Base-by-base conservation (phyloP, 1,140 invertebrate genomes). In the Chrysomallon squamiferum region DNA sequence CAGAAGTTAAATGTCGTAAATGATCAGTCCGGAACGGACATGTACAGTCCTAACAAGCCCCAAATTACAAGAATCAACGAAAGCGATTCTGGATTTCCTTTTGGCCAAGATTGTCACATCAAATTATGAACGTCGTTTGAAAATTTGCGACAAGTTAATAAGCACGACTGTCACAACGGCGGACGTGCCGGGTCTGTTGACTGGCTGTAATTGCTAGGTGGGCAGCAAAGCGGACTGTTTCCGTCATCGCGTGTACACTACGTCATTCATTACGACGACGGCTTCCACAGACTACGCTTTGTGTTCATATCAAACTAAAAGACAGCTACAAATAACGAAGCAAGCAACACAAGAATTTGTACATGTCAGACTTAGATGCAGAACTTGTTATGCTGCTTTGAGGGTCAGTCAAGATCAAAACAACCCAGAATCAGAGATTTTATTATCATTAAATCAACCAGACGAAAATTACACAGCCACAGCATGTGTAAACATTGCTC, bases 141-240 rank as follows among this genome's bases (percentile, higher is more conserved):
- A 54, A 54, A 54, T 54, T 54, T 54, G 50, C 29, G 50, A 54
- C 50, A 54, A 54, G 29, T 27, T 54, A 54, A 54, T 54, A 30
- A 30, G 50, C 22, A 15, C 25, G 13, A 13, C 50, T 54, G 50
- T 27, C 50, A 54, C 15, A 27, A 15, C 25, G 22, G 50, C 15
- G 50, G 29, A 25, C 22, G 25, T 25, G 13, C 13, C n/a, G 50
- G 29, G 4, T 25, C 22, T 18, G 22, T 18, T 13, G 50, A 3
- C n/a, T 22, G n/a, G 18, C 18, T 25, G 50, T 54, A 54, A 54
- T 54, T 54, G 29, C 22, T 15, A 22, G 50, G 50, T 54, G 50
- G 50, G 50, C 22, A 54, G 22, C 15, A 22, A 30, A 30, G 50
- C 50, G n/a, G 50, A 18, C 22, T 27, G 22, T 54, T 27, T 30